A percentile compares a stretch with the other conserved stretches of the same genome.
phyloP scores from a whole-genome alignment of 2,797 vertebrate genomes.

The Enteromius thamalakanensis region DNA sequence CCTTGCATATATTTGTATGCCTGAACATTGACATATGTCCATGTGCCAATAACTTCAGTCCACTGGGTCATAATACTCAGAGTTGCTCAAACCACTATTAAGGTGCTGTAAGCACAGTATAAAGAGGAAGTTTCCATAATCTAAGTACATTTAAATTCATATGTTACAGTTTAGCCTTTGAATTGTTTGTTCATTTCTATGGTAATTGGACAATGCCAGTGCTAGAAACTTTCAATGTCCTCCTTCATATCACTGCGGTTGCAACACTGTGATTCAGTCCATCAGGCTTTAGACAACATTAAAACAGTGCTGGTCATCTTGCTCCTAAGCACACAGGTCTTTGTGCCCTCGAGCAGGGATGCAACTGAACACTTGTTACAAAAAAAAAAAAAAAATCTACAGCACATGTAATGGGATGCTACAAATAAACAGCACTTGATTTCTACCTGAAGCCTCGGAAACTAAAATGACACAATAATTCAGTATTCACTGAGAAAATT shows the following conservation, averaged over 20 bases:
- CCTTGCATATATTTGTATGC: not conserved
- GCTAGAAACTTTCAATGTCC: constrained; percentile 1
- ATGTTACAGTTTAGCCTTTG: constrained; percentile 1
- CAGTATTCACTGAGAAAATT: not conserved
- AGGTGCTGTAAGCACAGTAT: not conserved
- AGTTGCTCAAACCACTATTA: not conserved
- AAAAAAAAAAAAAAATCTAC: not conserved
- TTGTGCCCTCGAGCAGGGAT: constrained; percentile 20
- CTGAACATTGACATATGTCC: not conserved
- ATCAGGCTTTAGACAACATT: constrained; percentile 33
- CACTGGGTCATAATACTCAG: not conserved
- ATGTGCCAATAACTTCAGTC: not conserved
- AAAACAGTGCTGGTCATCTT: constrained; percentile 29
- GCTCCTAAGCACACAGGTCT: constrained; percentile 28
- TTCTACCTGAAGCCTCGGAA: not conserved
- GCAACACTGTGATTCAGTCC: constrained; percentile 8
- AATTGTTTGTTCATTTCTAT: not conserved
- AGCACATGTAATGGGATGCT: constrained; percentile 5
- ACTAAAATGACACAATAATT: not conserved
- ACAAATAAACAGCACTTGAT: constrained; percentile 23
- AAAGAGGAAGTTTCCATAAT: not conserved
- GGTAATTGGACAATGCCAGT: constrained; percentile 10
- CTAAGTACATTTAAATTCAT: constrained; percentile 14
- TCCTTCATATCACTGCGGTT: not conserved
- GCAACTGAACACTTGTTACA: constrained; percentile 9